Evolutionary conservation across 2,113 vertebrate genomes (phyloP).

Genomic region (Mobula hypostoma): DNA sequence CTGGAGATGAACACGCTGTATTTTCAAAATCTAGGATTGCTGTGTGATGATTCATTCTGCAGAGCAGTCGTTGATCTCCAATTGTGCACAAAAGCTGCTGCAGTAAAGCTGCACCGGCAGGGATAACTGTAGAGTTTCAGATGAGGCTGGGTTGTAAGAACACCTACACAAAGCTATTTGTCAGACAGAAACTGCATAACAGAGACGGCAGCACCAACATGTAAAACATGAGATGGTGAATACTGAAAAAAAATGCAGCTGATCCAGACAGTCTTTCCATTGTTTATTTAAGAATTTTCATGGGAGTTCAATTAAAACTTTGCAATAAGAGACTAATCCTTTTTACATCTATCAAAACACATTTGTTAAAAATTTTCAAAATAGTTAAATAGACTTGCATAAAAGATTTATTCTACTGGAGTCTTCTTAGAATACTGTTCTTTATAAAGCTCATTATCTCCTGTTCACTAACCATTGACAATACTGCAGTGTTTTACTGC

Average conservation of each 20-base stretch:
- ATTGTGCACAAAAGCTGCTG: conserved; percentile 39
- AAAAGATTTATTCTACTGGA: neutral
- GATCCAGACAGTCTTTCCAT: neutral
- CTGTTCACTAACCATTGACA: neutral
- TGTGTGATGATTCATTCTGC: conserved; percentile 43
- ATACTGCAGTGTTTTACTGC: neutral
- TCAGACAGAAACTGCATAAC: conserved; percentile 15
- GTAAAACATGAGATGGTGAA: neutral
- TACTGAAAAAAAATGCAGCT: neutral
- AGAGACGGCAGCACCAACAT: conserved; percentile 18
- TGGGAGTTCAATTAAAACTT: neutral
- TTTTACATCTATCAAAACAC: neutral
- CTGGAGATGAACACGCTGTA: neutral
- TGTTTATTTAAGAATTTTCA: neutral
- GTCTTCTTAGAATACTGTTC: neutral
- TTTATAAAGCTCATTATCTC: neutral
- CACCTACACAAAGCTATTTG: conserved; percentile 32
- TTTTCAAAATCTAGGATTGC: conserved; percentile 45
- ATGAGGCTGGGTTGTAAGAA: conserved; percentile 36
- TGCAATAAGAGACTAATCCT: neutral
- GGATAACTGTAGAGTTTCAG: conserved; percentile 34
- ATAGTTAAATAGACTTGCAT: neutral
- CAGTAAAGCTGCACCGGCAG: conserved; percentile 33
- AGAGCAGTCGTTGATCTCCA: conserved; percentile 41
- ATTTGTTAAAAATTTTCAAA: neutral